Evolutionary conservation across 2,113 vertebrate genomes (phyloP), one percentile per base, ranked within the genome.

Genomic region (Mohoua ochrocephala): DNA sequence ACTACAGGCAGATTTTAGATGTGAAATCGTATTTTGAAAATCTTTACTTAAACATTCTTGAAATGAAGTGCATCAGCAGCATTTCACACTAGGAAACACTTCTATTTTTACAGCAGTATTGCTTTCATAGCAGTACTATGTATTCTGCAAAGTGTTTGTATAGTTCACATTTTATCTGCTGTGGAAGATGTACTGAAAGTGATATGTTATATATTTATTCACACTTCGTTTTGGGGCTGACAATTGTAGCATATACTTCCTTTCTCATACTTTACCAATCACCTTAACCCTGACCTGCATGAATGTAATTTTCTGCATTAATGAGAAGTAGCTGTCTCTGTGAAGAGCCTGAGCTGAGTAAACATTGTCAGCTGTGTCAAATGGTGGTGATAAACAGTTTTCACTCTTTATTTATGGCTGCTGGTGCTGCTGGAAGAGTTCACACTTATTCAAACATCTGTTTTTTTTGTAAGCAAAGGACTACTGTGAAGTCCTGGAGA

Each of bases 121-220:
- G 15, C 52, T 79, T 88, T 94, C 75, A 45, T 49, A 81, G 47
- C 23, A 57, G 35, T 37, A 52, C 11, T 44, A 6, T 41, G 54
- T 89, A 56, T 81, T 89, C 77, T 77, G 35, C n/a, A 75, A 93
- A 90, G 33, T 41, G 44, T 83, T 76, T 95, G 64, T 61, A 39
- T 78, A 87, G 57, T 76, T 85, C 39, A 59, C 24, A 28, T 87
- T 82, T 60, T 91, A 52, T 83, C 79, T 91, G 73, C 57, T 93
- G 76, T 70, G 42, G 45, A 80, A 69, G 75, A 70, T 89, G 54
- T 54, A 93, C 17, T 70, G 78, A 81, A 93, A 92, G 18, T 67
- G 63, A 44, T 91, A 91, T 6, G 45, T 73, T 96, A 90, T 75
- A 83, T 95, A 93, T 95, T 97, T 97, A 96, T 93, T 95, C 93